Conservation (phyloP, 2,797 vertebrate species). For the Adelosebastes latens region DNA sequence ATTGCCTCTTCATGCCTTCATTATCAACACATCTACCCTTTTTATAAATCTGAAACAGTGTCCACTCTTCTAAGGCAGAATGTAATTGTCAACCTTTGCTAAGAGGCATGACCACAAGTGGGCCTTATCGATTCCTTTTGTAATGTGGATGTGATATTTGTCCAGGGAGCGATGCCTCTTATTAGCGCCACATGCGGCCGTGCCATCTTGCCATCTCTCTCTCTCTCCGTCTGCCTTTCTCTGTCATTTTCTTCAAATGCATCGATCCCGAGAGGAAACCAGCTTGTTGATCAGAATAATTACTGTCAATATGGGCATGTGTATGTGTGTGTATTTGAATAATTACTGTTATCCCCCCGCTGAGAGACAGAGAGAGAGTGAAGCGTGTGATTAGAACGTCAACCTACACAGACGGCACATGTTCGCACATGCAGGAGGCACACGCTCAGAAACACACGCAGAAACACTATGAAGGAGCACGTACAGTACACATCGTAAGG, state of each 20-base stretch:
- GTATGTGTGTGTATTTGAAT: conserved; percentile 70
- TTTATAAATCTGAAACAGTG: conserved; percentile 44
- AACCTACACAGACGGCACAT: conserved; percentile 70
- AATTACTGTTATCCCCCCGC: conserved; percentile 83
- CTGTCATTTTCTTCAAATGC: conserved; percentile 68
- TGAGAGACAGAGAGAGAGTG: conserved; percentile 72
- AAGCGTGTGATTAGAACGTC: conserved; percentile 85
- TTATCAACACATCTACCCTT: conserved; percentile 71
- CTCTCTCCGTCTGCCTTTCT: not conserved
- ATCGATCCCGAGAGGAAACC: conserved; percentile 85
- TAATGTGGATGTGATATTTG: conserved; percentile 76
- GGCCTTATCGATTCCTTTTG: conserved; percentile 68
- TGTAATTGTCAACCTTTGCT: conserved; percentile 71
- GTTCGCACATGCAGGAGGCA: conserved; percentile 37
- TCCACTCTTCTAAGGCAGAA: conserved; percentile 56
- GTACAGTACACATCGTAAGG: not conserved
- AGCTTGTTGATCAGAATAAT: conserved; percentile 85
- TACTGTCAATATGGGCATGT: conserved; percentile 76
- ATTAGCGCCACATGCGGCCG: conserved; percentile 71
- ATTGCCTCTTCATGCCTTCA: conserved; percentile 41
- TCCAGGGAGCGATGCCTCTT: conserved; percentile 56
- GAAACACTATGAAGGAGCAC: conserved; percentile 1
- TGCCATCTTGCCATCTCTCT: conserved; percentile 45
- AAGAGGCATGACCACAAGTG: conserved; percentile 53
- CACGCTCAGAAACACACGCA: conserved; percentile 7